phyloP scores from a whole-genome alignment of 2,797 vertebrate genomes.

The Heterohyrax brucei region DNA sequence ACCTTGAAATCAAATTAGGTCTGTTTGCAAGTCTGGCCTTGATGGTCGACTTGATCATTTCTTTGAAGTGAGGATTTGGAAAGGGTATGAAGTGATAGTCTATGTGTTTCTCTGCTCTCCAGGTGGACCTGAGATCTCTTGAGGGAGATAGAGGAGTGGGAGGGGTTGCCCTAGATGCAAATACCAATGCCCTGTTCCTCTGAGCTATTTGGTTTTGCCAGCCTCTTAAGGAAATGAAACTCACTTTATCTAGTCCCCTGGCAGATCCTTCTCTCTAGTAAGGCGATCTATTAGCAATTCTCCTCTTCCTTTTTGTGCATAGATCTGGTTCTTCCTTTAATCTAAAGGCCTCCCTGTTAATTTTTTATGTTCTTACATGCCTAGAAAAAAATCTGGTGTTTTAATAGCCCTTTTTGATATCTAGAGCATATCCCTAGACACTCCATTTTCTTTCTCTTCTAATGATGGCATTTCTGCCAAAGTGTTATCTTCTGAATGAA shows the following conservation, averaged over 20 bases:
- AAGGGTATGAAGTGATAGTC: slow-evolving; percentile 43
- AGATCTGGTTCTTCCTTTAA: slow-evolving; percentile 57
- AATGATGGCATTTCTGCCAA: slow-evolving; percentile 19
- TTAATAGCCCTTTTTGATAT: background rate
- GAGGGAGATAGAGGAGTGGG: background rate
- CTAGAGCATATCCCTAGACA: background rate
- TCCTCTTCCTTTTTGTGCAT: slow-evolving; percentile 18
- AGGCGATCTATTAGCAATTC: slow-evolving; percentile 16
- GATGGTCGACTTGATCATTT: slow-evolving; percentile 52
- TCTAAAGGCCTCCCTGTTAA: background rate
- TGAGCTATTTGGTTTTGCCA: slow-evolving; percentile 75
- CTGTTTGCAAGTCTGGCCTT: slow-evolving; percentile 44
- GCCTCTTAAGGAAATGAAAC: slow-evolving; percentile 75
- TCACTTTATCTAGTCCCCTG: slow-evolving; percentile 45
- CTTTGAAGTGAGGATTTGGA: slow-evolving; percentile 21
- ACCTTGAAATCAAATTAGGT: slow-evolving; percentile 60
- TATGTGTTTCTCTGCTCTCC: slow-evolving; percentile 38
- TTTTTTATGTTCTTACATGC: slow-evolving; percentile 57
- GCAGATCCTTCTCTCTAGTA: slow-evolving; percentile 45
- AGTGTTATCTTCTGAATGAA: background rate
- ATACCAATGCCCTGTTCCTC: slow-evolving; percentile 76
- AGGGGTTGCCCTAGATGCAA: slow-evolving; percentile 81
- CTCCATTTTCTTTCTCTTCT: slow-evolving; percentile 42
- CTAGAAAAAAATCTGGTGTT: background rate
- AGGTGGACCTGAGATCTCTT: slow-evolving; percentile 59